These are phyloP conservation scores for Cacajao melanocephalus DNA, from an alignment of 2,797 vertebrate genomes.

Conservation along the genomic window DNA sequence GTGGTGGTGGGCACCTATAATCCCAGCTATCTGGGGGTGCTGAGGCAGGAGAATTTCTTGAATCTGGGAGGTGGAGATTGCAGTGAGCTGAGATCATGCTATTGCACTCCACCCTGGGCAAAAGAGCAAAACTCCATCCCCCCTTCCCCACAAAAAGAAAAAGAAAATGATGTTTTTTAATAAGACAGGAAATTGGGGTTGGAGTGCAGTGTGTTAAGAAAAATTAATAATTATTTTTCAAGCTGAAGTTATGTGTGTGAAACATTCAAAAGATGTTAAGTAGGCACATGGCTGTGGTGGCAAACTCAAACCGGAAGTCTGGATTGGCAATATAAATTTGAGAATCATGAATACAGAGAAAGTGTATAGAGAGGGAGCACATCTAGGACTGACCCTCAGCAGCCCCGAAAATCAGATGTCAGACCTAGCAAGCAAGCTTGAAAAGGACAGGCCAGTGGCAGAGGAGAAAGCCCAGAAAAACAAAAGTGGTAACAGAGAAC, in stretches of 20 bases:
- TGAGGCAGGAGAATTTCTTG: background rate
- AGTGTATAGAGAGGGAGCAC: background rate
- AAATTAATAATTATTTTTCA: background rate
- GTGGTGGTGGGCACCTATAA: background rate
- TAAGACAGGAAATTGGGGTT: background rate
- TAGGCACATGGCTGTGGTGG: background rate
- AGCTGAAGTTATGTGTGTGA: background rate
- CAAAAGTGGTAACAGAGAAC: background rate
- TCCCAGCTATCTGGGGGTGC: background rate
- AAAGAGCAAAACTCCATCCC: background rate
- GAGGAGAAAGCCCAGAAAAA: background rate
- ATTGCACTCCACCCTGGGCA: background rate
- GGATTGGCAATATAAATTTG: background rate
- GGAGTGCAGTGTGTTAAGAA: background rate
- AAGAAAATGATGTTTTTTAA: background rate
- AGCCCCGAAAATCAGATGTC: background rate
- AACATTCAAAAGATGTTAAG: background rate
- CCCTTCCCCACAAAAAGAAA: background rate
- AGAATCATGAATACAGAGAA: background rate
- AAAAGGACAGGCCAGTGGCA: background rate
- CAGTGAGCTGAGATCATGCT: background rate
- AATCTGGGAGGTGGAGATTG: background rate
- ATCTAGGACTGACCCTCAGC: background rate
- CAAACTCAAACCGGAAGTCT: background rate
- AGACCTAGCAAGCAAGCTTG: background rate